Conservation (phyloP, 2,797 vertebrate genomes). For the Tenualosa ilisha region DNA sequence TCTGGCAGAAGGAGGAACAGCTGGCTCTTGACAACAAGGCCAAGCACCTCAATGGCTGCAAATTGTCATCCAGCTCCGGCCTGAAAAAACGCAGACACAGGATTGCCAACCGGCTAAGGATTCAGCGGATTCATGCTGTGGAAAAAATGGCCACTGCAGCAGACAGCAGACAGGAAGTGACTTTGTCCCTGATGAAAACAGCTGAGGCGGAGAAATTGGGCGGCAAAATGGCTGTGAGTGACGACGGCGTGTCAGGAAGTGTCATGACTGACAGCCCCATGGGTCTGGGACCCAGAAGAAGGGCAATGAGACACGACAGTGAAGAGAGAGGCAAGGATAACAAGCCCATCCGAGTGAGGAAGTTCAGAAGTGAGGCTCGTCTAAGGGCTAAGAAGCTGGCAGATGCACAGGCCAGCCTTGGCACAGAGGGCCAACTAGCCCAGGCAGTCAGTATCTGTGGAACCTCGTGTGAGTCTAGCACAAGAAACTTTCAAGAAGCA, state of each 20-base stretch:
- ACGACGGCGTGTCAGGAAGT: conserved; percentile 78
- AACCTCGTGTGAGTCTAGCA: conserved; percentile 62
- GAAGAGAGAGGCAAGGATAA: conserved; percentile 88
- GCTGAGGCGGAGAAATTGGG: neutral
- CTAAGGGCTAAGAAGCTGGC: conserved; percentile 94
- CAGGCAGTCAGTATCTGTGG: conserved; percentile 60
- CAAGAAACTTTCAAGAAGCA: conserved; percentile 68
- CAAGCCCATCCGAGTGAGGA: conserved; percentile 92
- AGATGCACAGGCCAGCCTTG: conserved; percentile 70
- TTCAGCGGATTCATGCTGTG: conserved; percentile 94
- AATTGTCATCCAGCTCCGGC: conserved; percentile 87
- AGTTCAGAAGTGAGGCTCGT: conserved; percentile 98
- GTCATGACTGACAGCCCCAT: neutral
- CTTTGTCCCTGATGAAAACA: neutral
- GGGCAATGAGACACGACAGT: conserved; percentile 73
- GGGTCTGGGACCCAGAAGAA: conserved; percentile 4
- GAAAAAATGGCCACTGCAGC: conserved; percentile 85
- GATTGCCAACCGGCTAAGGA: conserved; percentile 93
- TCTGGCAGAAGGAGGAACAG: conserved; percentile 91
- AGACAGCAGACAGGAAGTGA: conserved; percentile 70
- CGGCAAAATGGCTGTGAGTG: neutral
- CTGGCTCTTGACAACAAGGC: conserved; percentile 86
- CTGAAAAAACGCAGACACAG: conserved; percentile 97
- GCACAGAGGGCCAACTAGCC: conserved; percentile 52
- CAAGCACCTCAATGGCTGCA: conserved; percentile 88